Percentiles rank a stretch among this genome's conserved stretches.
These are phyloP conservation scores for Trachymyrmex septentrionalis DNA, from an alignment of 1,140 invertebrate species.

Conservation along the genomic window DNA sequence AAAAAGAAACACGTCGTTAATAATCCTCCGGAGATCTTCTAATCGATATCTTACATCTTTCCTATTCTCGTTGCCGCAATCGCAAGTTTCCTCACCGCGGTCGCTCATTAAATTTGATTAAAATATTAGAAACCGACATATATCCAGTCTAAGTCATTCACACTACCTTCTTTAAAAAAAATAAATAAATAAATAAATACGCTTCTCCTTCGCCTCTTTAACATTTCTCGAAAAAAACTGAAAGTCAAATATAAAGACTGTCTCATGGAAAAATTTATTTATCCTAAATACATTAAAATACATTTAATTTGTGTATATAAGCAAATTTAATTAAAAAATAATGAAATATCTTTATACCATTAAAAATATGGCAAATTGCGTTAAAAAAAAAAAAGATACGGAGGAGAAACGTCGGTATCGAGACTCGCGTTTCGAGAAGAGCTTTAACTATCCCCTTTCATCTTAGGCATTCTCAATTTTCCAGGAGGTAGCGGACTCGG, in stretches of 20 bases:
- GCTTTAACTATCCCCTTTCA: not conserved
- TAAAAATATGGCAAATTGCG: not conserved
- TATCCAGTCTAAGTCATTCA: slow-evolving; percentile 45
- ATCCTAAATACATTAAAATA: no score
- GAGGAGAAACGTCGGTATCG: slow-evolving; percentile 15
- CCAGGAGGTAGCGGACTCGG: slow-evolving; percentile 32
- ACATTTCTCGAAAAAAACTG: not conserved
- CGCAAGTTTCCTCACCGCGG: slow-evolving; percentile 66
- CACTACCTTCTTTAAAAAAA: slow-evolving; percentile 20
- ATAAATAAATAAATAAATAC: no score
- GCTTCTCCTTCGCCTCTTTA: slow-evolving; percentile 29
- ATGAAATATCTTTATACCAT: not conserved
- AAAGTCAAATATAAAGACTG: not conserved
- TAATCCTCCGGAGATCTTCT: slow-evolving; percentile 36
- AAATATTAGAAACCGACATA: slow-evolving; percentile 71
- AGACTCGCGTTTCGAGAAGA: not conserved
- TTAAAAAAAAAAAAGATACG: slow-evolving; percentile 12
- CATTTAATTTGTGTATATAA: no score
- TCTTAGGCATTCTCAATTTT: slow-evolving; percentile 47
- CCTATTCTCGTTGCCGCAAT: slow-evolving; percentile 71
- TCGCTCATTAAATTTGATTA: slow-evolving; percentile 76
- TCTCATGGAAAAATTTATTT: no score
- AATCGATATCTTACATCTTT: slow-evolving; percentile 71
- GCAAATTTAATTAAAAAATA: not conserved
- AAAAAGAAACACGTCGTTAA: slow-evolving; percentile 10